These are phyloP conservation scores for Drosophila leonis DNA, from an alignment of 2,888 invertebrate genomes.

Conservation along the genomic window DNA sequence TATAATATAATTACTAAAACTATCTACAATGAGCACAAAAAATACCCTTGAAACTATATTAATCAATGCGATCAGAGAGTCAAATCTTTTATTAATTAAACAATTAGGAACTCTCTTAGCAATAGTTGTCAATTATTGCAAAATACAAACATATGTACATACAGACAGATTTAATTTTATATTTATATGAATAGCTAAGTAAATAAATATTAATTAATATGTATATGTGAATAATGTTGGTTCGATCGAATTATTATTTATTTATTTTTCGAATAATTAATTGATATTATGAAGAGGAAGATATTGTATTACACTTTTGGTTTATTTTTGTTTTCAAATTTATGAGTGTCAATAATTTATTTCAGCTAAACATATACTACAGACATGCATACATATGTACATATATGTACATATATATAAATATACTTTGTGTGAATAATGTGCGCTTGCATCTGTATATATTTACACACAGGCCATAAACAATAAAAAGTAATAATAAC, in stretches of 20 bases:
- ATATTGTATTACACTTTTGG: not conserved
- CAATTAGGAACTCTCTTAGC: not conserved
- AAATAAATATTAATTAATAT: not conserved
- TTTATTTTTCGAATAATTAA: too few relatives aligned
- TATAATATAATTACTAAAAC: not conserved
- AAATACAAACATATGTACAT: not conserved
- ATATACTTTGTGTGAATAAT: not conserved
- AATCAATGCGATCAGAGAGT: constrained; percentile 1
- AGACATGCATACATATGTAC: not conserved
- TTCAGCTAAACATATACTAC: constrained; percentile 9
- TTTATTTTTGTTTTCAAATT: not conserved
- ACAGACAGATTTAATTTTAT: too few relatives aligned
- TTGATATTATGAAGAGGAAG: not conserved
- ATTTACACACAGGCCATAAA: constrained; percentile 6
- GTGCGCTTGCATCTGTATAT: not conserved
- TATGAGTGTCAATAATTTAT: constrained; percentile 11
- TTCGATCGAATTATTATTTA: not conserved
- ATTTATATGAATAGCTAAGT: too few relatives aligned
- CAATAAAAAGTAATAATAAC: constrained; percentile 18
- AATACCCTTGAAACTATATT: constrained; percentile 13
- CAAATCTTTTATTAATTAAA: not conserved
- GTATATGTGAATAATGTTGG: not conserved
- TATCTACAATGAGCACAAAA: not conserved
- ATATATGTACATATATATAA: not conserved
- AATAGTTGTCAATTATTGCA: not conserved